These are phyloP conservation scores for Tadarida brasiliensis DNA, from an alignment of 2,797 vertebrate species.

Conservation along the genomic window DNA sequence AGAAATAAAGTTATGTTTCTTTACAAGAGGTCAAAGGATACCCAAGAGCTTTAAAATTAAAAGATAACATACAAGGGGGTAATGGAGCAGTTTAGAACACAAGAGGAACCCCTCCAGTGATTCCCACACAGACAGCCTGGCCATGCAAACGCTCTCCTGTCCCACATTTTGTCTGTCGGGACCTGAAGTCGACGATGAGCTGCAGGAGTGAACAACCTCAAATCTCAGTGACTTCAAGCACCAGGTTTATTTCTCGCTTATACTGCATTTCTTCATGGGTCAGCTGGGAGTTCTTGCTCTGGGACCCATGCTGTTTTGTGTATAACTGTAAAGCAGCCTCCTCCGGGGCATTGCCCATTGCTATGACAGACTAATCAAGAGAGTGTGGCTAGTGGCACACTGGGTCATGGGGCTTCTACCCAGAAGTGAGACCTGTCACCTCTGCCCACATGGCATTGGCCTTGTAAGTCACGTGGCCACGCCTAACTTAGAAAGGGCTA, in stretches of 20 bases:
- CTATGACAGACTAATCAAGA: neutral
- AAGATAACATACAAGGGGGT: neutral
- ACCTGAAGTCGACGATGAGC: neutral
- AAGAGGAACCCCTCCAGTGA: neutral
- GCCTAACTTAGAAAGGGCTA: neutral
- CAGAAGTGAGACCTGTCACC: neutral
- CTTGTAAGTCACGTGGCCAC: neutral
- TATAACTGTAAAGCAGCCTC: neutral
- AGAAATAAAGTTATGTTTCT: neutral
- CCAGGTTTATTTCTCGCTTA: neutral
- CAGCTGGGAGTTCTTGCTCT: neutral
- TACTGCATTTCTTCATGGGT: neutral
- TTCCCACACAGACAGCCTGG: neutral
- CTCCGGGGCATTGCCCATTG: neutral
- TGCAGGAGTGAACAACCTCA: neutral
- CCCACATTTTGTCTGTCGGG: neutral
- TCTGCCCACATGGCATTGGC: neutral
- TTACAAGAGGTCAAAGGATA: slow-evolving; percentile 8
- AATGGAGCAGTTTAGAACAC: neutral
- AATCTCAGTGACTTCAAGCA: neutral
- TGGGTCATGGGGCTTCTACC: neutral
- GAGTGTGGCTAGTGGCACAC: neutral
- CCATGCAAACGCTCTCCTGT: neutral
- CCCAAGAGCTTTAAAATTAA: neutral
- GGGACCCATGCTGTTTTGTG: neutral